These are phyloP conservation scores for Tenualosa thibaudeaui DNA, from an alignment of 2,797 vertebrate species.

Conservation along the genomic window DNA sequence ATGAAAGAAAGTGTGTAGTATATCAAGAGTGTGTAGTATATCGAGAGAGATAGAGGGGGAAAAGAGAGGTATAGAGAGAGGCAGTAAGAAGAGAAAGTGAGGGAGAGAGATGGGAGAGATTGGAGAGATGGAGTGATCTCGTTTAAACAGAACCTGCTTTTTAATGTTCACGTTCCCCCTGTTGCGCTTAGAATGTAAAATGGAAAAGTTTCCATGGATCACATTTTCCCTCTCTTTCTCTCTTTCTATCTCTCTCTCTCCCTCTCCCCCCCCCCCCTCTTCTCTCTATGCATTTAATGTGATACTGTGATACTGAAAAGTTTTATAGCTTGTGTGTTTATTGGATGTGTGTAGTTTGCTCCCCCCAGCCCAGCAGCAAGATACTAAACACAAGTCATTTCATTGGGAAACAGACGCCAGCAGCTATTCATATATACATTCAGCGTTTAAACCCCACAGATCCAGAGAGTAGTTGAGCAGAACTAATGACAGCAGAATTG, in stretches of 20 bases:
- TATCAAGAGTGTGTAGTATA: no score
- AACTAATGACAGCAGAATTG: background rate
- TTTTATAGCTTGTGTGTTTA: background rate
- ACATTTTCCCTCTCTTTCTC: background rate
- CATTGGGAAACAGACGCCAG: background rate
- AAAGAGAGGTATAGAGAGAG: background rate
- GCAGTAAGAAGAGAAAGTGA: background rate
- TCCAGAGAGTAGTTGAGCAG: background rate
- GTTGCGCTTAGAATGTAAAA: background rate
- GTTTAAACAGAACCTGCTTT: background rate
- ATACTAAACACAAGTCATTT: background rate
- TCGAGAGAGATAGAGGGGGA: background rate
- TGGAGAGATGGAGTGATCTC: background rate
- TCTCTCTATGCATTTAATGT: background rate
- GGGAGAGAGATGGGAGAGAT: background rate
- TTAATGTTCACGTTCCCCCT: background rate
- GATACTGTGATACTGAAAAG: background rate
- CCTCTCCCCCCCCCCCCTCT: no score
- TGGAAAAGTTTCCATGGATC: conserved; percentile 9
- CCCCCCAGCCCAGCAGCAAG: background rate
- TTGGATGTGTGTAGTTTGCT: background rate
- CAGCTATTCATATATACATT: background rate
- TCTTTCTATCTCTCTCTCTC: no score
- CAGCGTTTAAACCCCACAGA: background rate
- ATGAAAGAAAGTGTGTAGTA: background rate